Evolutionary conservation across 2,113 vertebrate species (phyloP), one percentile per base, ranked within the genome.

Genomic region (Corythornis vintsioides): DNA sequence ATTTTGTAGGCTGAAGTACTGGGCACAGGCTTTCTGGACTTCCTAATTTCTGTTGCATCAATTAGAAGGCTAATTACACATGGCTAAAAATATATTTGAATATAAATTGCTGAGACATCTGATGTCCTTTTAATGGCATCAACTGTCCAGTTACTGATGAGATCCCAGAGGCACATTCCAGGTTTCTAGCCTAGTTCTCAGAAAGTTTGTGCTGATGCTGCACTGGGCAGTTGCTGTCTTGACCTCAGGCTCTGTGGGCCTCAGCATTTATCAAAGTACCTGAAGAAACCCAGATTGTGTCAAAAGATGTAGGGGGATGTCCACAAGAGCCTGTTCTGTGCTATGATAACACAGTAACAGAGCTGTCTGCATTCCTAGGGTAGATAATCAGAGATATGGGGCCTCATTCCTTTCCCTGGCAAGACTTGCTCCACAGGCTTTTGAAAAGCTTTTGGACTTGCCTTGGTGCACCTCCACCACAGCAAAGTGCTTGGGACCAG

Each of bases 341-440:
- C 45, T 53, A 3, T 17, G 24, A 8, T 31, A 24, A 60, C 13
- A n/a, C 1, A 1, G 18, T 1, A 4, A 66, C 53, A 83, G 47
- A 55, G 21, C 17, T 70, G 26, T 38, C 43, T 50, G 31, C 26
- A 22, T 40, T 45, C 35, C 40, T 63, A 42, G 25, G 13, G 50
- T 38, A 64, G 60, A n/a, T 29, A 53, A 61, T 40, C 35, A 45
- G 17, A 9, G 0, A 1, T 59, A 53, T 0, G 1, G 25, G 22
- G 8, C 29, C 43, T 89, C 67, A 17, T 48, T 70, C 29, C 25
- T 60, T 43, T 64, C 56, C 55, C 61, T 55, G 24, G 50, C 33
- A 82, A 73, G 53, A 40, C 26, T 63, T 57, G 42, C 78, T 73
- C 55, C 25, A 25, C 25, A 77, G 31, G 31, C 48, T 73, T 90